Evolutionary conservation across 2,113 vertebrate species (phyloP), one percentile per base, ranked within the genome.

Genomic region (Probosciger aterrimus): DNA sequence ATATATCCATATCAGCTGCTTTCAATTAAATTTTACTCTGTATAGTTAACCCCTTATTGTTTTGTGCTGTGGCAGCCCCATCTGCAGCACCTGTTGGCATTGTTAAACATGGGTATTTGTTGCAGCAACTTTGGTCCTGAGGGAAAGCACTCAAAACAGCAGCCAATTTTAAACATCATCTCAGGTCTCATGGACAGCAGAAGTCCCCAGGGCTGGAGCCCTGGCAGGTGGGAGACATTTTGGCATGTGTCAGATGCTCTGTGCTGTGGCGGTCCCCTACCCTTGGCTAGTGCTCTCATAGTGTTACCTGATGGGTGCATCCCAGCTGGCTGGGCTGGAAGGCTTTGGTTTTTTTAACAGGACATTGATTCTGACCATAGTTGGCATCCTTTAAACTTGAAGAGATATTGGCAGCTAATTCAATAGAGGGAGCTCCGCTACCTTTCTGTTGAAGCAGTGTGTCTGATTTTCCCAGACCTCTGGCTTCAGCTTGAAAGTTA

Each of bases 401-500:
- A 75, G 62, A 86, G 28, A 92, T 46, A 79, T 49, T 94, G 92
- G 69, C 90, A 96, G 82, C 59, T 95, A 80, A 94, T 92, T 98
- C 97, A 98, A 97, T 94, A 97, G 97, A 96, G 96, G 97, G 95
- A 98, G 93, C 97, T 97, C 94, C 6, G 0, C 94, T 84, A 76
- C 95, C 81, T 97, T 90, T 5, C 49, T 97, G 91, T 91, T 84
- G 87, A 91, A 93, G 71, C 57, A 73, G 47, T 1, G 0, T 2
- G 3, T 82, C 68, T 78, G 65, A 49, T 92, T 92, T 95, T 90
- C 86, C 76, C 55, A 95, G 62, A 82, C 63, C 33, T 96, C 69
- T 87, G 82, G 23, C 65, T 95, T 96, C 91, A 82, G 80, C 60
- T 60, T 82, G 60, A 43, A 92, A 89, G 82, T 92, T 90, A 39